phyloP scores from a whole-genome alignment of 1,140 invertebrate genomes.

The Drosophila hydei region DNA sequence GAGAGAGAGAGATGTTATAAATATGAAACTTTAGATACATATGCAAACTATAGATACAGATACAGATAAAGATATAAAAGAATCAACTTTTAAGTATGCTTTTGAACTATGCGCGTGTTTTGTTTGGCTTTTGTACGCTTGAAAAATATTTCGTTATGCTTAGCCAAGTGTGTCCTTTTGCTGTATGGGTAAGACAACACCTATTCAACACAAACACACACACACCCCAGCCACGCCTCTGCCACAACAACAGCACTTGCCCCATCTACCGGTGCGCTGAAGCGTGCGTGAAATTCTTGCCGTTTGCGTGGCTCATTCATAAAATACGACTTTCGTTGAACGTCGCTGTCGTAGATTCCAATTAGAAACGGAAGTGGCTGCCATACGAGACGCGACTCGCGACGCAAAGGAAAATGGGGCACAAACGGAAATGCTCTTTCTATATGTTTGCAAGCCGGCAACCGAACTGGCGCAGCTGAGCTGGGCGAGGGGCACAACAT shows the following conservation, averaged over 20 bases:
- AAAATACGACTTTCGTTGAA: conserved; percentile 38
- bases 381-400: conserved; percentile 34
- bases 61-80: conserved; percentile 5
- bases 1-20: conserved; percentile 1
- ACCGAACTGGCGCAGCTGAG: not conserved
- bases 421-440: conserved; percentile 70
- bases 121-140: conserved; percentile 33
- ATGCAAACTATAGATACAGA: conserved; percentile 38
- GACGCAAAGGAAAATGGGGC: conserved; percentile 28
- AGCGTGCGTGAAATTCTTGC: conserved; percentile 71
- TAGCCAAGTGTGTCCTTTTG: conserved; percentile 70
- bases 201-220: conserved; percentile 7
- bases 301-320: conserved; percentile 63
- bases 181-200: conserved; percentile 74
- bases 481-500: conserved; percentile 2
- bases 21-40: conserved; percentile 43
- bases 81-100: conserved; percentile 23
- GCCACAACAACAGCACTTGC: not conserved
- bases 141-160: conserved; percentile 69
- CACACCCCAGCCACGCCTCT: not conserved
- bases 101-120: conserved; percentile 48
- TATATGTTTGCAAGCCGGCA: conserved; percentile 54
- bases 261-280: conserved; percentile 34
- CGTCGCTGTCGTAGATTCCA: conserved; percentile 32
- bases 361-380: conserved; percentile 74